phyloP scores from a whole-genome alignment of 2,797 vertebrate genomes.

The Gymnoscopelus braueri region DNA sequence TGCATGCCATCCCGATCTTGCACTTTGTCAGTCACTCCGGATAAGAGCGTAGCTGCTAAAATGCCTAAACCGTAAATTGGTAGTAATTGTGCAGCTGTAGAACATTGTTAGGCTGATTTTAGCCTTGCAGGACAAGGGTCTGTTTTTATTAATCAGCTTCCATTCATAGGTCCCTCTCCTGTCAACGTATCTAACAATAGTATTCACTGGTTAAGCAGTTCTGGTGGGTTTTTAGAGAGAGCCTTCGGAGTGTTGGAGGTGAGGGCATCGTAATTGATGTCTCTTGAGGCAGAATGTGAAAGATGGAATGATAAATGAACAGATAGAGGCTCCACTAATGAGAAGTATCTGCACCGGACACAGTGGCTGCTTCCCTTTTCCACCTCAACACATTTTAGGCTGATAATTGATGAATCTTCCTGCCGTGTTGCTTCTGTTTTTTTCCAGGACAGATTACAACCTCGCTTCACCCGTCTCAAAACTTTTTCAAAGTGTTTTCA shows the following conservation, averaged over 20 bases:
- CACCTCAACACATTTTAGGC: conserved; percentile 45
- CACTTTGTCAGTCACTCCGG: no score
- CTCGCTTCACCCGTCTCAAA: not conserved
- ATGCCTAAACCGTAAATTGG: no score
- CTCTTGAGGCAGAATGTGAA: conserved; percentile 32
- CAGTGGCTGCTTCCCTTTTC: conserved; percentile 22
- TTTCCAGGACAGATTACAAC: not conserved
- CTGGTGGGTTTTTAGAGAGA: conserved; percentile 28
- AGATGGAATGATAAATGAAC: conserved; percentile 66
- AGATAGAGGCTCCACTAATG: conserved; percentile 47
- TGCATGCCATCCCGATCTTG: no score
- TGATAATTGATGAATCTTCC: conserved; percentile 42
- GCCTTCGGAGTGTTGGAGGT: conserved; percentile 59
- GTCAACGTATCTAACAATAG: conserved; percentile 58
- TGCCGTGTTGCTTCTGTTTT: not conserved
- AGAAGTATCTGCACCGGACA: conserved; percentile 51
- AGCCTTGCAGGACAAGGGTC: not conserved
- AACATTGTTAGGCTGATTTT: no score
- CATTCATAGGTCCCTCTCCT: conserved; percentile 42
- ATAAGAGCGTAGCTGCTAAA: no score
- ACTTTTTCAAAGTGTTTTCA: no score
- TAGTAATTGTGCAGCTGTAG: no score
- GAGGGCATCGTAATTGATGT: conserved; percentile 62
- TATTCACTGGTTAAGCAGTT: conserved; percentile 59
- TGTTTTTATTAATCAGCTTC: conserved; percentile 44